Base-by-base conservation (phyloP, 2,888 invertebrate genomes). In the Drosophila atripex region DNA sequence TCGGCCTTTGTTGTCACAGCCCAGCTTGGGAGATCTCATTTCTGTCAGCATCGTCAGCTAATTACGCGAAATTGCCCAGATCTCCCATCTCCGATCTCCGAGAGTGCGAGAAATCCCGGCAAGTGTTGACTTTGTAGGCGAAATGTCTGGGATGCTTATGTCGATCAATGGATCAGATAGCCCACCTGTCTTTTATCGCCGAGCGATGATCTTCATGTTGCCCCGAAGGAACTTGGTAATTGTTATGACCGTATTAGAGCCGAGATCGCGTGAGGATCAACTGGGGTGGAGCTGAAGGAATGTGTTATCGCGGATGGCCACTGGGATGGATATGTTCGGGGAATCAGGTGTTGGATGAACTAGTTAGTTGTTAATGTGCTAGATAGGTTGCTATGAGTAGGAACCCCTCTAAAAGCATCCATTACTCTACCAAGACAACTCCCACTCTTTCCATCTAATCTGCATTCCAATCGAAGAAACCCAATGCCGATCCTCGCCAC, bases 1-100 rank as follows among this genome's bases (percentile, higher is more conserved):
- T 60, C 25, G 45, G 45, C 66, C 18, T 83, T 86, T 80, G 86
- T 83, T 83, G 77, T 86, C 65, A 64, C 52, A 65, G 35, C 45
- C 78, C 3, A 0, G 9, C 9, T 39, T 71, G 54, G 70, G 46
- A 28, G 50, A 47, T 68, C 51, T 41, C 70, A 69, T 68, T 69
- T 68, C 50, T 68, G 58, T 68, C 43, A 66, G 66, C 66, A 39
- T 68, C 46, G 58, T 58, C 68, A 61, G 71, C 53, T 61, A 71
- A 61, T 71, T 69, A 38, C 49, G 60, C 53, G 49, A 69, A 53
- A 49, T 60, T 69, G 57, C 50, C 69, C 39, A 59, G 71, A 69
- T 53, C 47, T 66, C 47, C 30, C 53, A 28, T 25, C 25, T 52
- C 18, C 18, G 21, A 23, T 23, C 5, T 18, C 21, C 4, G 21